phyloP scores from a whole-genome alignment of 1,140 invertebrate species.

The Drosophila rufa region DNA sequence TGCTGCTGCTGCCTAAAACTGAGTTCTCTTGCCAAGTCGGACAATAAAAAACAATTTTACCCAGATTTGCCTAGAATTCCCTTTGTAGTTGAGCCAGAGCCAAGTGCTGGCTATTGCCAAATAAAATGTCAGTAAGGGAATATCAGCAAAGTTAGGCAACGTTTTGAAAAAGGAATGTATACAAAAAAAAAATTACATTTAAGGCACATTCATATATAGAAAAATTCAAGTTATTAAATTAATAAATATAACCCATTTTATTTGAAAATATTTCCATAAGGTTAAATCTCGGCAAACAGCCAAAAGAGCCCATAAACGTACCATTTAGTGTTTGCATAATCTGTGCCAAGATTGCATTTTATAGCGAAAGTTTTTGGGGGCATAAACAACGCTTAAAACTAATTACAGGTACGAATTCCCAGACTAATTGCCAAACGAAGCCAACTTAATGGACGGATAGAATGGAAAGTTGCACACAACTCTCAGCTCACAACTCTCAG shows the following conservation, averaged over 20 bases:
- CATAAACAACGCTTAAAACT: constrained; percentile 53
- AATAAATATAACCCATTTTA: background rate
- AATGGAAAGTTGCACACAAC: constrained; percentile 21
- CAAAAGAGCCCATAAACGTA: constrained; percentile 58
- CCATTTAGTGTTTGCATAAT: constrained; percentile 43
- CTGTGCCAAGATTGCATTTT: constrained; percentile 22
- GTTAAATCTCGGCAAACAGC: constrained; percentile 1
- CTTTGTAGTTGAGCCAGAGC: constrained; percentile 35
- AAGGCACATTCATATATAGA: background rate
- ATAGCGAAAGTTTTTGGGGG: constrained; percentile 29
- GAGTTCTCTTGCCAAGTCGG: constrained; percentile 32
- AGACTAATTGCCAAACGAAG: constrained; percentile 25
- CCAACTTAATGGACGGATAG: constrained; percentile 20
- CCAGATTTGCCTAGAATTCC: constrained; percentile 15
- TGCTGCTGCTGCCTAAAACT: background rate
- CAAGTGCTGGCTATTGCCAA: constrained; percentile 54
- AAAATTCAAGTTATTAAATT: no score
- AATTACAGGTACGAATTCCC: constrained; percentile 41
- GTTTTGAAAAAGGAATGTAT: background rate
- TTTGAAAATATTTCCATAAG: no score
- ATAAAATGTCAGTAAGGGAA: constrained; percentile 10
- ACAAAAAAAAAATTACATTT: background rate
- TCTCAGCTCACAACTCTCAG: constrained; percentile 2
- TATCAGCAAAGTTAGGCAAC: no score
- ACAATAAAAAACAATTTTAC: constrained; percentile 59